Conservation (phyloP, 2,888 invertebrate genomes). For the Drosophila meridiana region DNA sequence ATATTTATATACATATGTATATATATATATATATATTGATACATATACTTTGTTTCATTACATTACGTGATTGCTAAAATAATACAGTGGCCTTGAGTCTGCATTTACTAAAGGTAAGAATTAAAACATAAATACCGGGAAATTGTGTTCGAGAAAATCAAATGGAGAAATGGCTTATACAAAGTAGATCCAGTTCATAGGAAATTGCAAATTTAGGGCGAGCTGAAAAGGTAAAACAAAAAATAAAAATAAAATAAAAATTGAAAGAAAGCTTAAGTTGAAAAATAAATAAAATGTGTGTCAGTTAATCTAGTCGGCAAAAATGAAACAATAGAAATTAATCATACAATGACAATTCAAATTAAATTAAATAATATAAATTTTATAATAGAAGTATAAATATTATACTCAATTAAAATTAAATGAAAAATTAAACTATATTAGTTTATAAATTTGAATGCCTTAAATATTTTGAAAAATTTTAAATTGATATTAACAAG, state of each 20-base stretch:
- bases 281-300: neutral
- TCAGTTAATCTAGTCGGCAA: neutral
- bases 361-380: neutral
- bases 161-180: neutral
- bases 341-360: neutral
- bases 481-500: too few relatives aligned
- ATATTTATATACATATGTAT: neutral
- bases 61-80: slow-evolving; percentile 40
- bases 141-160: neutral
- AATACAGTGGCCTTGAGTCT: slow-evolving; percentile 30
- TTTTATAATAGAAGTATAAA: neutral
- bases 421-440: too few relatives aligned
- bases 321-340: neutral
- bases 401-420: too few relatives aligned
- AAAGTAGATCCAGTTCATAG: neutral
- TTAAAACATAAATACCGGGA: neutral
- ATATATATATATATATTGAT: slow-evolving; percentile 10
- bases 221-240: neutral
- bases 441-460: too few relatives aligned
- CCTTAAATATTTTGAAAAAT: neutral
- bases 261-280: neutral
- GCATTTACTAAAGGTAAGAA: neutral
- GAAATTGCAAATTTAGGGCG: neutral
- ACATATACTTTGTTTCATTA: slow-evolving; percentile 6
- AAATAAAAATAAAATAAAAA: neutral